These are phyloP conservation scores for Campoletis sonorensis DNA, from an alignment of 1,140 invertebrate species.

Conservation along the genomic window DNA sequence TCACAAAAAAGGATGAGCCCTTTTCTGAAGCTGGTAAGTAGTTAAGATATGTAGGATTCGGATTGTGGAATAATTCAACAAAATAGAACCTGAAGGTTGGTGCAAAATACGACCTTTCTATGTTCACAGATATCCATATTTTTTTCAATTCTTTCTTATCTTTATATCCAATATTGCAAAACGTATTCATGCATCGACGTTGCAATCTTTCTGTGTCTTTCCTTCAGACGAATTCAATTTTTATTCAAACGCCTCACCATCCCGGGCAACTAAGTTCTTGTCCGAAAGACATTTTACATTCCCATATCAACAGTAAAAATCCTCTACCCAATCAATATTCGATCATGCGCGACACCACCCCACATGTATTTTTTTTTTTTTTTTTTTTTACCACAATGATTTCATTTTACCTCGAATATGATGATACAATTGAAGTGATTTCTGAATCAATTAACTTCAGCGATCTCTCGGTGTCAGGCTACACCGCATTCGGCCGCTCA, in stretches of 20 bases:
- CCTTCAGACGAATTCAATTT: background rate
- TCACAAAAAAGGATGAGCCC: slow-evolving; percentile 52
- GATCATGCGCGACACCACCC: background rate
- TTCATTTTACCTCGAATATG: too few relatives aligned
- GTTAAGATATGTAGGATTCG: slow-evolving; percentile 72
- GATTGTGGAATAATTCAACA: slow-evolving; percentile 71
- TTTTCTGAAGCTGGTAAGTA: slow-evolving; percentile 52
- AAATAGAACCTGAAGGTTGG: slow-evolving; percentile 53
- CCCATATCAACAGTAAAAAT: slow-evolving; percentile 54
- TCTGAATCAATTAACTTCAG: too few relatives aligned
- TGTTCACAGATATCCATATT: slow-evolving; percentile 72
- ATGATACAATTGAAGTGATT: too few relatives aligned
- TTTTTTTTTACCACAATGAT: background rate
- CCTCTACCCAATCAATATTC: background rate
- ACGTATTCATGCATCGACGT: slow-evolving; percentile 56
- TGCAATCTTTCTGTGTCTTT: slow-evolving; percentile 47
- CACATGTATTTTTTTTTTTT: background rate
- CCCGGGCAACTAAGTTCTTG: background rate
- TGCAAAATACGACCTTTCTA: slow-evolving; percentile 53
- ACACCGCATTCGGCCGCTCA: background rate
- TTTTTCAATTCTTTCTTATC: slow-evolving; percentile 45
- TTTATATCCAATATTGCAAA: slow-evolving; percentile 52
- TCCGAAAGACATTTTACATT: slow-evolving; percentile 54
- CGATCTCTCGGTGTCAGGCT: background rate
- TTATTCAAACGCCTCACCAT: background rate